Conservation (phyloP, 2,113 vertebrate genomes). For the Lepisosteus osseus region DNA sequence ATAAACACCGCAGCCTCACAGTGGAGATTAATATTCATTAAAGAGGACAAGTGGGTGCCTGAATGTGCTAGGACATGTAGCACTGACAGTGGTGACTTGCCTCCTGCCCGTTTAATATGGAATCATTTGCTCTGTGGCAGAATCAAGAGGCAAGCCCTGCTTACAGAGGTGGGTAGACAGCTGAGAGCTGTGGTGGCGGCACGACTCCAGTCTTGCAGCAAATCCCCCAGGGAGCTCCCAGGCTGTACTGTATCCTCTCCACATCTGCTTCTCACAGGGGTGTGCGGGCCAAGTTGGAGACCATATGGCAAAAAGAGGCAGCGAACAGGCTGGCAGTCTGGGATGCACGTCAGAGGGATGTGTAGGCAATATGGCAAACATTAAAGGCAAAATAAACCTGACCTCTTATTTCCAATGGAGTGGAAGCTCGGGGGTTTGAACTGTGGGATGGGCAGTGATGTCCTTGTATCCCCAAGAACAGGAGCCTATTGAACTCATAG, state of each 20-base stretch:
- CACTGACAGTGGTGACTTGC: conserved; percentile 20
- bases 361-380: conserved; percentile 58
- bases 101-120: conserved; percentile 29
- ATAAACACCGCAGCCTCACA: conserved; percentile 6
- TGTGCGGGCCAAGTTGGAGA: conserved; percentile 44
- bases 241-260: conserved; percentile 44
- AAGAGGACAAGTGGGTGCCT: conserved; percentile 1
- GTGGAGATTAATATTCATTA: conserved; percentile 22
- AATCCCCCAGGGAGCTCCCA: conserved; percentile 37
- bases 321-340: conserved; percentile 15
- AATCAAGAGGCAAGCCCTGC: conserved; percentile 41
- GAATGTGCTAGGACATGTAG: neutral
- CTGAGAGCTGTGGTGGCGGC: conserved; percentile 40
- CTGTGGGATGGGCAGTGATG: conserved; percentile 37
- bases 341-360: conserved; percentile 39
- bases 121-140: neutral
- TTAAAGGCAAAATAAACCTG: conserved; percentile 54
- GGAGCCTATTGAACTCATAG: conserved; percentile 9
- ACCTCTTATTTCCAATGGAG: conserved; percentile 34
- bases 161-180: conserved; percentile 47
- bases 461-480: conserved; percentile 22
- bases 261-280: conserved; percentile 61
- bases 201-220: conserved; percentile 31
- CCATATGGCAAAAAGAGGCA: conserved; percentile 59
- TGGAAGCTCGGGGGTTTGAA: conserved; percentile 59